phyloP scores from a whole-genome alignment of 2,113 vertebrate species.

The Copsychus sechellarum region DNA sequence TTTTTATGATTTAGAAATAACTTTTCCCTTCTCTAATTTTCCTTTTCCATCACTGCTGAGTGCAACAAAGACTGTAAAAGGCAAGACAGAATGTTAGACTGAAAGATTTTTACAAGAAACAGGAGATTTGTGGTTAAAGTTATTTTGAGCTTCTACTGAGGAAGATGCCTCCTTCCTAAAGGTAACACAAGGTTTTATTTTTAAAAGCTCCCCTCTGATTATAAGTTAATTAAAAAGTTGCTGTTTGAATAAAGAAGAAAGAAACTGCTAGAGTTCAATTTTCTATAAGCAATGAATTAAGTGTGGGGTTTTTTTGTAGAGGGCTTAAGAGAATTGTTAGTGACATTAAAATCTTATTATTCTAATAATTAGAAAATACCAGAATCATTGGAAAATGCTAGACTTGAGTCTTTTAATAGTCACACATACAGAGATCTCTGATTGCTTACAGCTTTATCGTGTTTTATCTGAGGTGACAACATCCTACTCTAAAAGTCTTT shows the following conservation, averaged over 20 bases:
- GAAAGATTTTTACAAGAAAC: background rate
- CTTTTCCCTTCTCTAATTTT: background rate
- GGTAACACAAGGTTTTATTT: background rate
- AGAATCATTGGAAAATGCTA: background rate
- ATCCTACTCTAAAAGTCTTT: background rate
- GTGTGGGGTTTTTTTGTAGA: background rate
- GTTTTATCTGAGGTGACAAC: background rate
- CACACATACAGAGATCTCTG: background rate
- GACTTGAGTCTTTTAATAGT: background rate
- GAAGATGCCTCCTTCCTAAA: background rate
- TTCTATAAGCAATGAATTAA: background rate
- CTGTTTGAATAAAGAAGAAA: background rate
- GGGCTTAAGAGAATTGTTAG: background rate
- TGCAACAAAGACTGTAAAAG: background rate
- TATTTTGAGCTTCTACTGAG: background rate
- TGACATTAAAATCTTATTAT: background rate
- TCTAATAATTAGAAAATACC: background rate
- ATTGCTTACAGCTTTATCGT: background rate
- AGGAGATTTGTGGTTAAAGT: background rate
- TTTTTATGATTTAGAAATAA: background rate
- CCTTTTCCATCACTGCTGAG: background rate
- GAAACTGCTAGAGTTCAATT: background rate
- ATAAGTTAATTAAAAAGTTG: background rate
- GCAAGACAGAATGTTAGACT: background rate
- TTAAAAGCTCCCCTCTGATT: background rate